Evolutionary conservation across 2,888 invertebrate genomes (phyloP), one percentile per base, ranked within the genome.

Genomic region (Eupeodes luniger): DNA sequence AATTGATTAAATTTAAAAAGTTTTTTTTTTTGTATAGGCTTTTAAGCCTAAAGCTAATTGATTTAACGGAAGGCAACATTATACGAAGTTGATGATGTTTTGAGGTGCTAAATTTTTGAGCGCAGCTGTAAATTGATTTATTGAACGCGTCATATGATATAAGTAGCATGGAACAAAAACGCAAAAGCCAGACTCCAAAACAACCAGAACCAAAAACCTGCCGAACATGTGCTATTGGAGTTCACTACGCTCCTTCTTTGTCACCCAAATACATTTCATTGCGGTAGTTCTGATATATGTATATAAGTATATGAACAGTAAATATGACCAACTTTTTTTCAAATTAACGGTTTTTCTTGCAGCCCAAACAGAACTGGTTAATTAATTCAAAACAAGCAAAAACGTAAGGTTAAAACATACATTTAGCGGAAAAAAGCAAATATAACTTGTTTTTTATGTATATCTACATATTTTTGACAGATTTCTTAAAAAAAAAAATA

Each of bases 161-260:
- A 44, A 64, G 40, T 64, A 44, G 5, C 11, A 4, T 19, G 44
- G 16, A 64, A 19, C 16, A 44, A 14, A 64, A 44, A 19, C 59
- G 49, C 14, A 49, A 51, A 79, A 75, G 57, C 62, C 40, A 78
- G 44, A 62, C 67, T 62, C 44, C 57, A 67, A 81, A 77, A 78
- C 40, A 9, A 64, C 57, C 64, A 75, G 75, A 51, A 67, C 6
- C 67, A 76, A 76, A 82, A 86, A 86, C 86, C 59, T 59, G 86
- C 69, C n/a, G 27, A 69, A 82, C 86, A 78, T 82, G 86, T 79
- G 62, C 40, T 7, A 10, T 9, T 69, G 82, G 74, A 82, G 82
- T 78, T 86, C 74, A 79, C 61, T 75, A 66, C 57, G 49, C 78
- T 79, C 72, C 69, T 49, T 36, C 69, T 61, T 49, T 74, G 72